These are phyloP conservation scores for Andrena flavipes DNA, from an alignment of 2,888 invertebrate genomes.

Conservation along the genomic window DNA sequence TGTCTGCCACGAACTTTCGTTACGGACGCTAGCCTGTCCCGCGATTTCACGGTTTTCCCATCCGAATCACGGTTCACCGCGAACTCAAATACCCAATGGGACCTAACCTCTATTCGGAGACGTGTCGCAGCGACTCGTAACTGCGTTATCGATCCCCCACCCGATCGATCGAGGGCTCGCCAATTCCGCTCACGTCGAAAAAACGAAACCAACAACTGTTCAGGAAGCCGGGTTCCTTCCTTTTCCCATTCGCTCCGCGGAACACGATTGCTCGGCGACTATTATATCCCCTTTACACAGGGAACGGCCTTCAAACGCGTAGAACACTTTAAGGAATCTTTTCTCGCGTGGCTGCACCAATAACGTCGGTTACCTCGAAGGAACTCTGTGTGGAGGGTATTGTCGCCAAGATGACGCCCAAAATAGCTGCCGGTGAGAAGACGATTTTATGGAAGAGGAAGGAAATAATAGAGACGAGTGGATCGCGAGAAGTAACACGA, in stretches of 20 bases:
- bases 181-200: background rate
- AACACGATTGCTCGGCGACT: background rate
- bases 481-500: background rate
- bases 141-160: slow-evolving; percentile 3
- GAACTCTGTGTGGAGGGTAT: background rate
- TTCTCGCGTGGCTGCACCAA: slow-evolving; percentile 2
- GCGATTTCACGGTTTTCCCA: slow-evolving; percentile 6
- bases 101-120: slow-evolving; percentile 50
- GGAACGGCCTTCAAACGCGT: slow-evolving; percentile 37
- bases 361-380: slow-evolving; percentile 1
- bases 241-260: background rate
- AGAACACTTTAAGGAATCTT: slow-evolving; percentile 49
- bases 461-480: background rate
- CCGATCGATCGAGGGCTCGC: background rate
- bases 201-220: background rate
- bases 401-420: slow-evolving; percentile 13
- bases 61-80: slow-evolving; percentile 14
- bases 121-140: background rate
- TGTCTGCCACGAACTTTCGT: background rate
- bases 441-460: background rate
- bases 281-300: slow-evolving; percentile 53
- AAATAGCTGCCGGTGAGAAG: slow-evolving; percentile 12
- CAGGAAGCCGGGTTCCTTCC: background rate
- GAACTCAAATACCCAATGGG: slow-evolving; percentile 18
- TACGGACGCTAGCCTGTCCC: background rate